Evolutionary conservation across 1,140 invertebrate genomes (phyloP).

Genomic region (Drosophila cardini): DNA sequence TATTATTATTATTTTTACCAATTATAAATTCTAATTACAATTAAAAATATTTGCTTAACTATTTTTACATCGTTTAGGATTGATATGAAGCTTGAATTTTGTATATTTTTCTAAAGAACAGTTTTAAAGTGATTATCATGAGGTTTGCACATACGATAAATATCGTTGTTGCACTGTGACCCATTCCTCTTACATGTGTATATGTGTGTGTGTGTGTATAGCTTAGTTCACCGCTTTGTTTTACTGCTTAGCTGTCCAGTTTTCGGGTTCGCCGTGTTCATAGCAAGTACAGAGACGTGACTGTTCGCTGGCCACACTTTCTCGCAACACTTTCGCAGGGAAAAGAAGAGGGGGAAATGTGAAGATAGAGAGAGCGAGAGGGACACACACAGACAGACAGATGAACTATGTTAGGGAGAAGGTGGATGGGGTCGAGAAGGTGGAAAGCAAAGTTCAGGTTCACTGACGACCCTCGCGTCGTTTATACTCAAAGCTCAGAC

Average conservation of each 20-base stretch:
- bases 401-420: background rate
- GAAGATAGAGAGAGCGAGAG: too few species aligned
- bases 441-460: slow-evolving; percentile 63
- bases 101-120: too few species aligned
- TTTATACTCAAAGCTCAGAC: slow-evolving; percentile 12
- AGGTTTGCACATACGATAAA: too few species aligned
- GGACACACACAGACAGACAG: slow-evolving; percentile 2
- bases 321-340: slow-evolving; percentile 56
- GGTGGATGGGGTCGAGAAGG: background rate
- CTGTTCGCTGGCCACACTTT: slow-evolving; percentile 68
- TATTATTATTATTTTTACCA: too few species aligned
- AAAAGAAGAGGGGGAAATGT: background rate
- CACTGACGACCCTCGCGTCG: slow-evolving; percentile 66
- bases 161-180: too few species aligned
- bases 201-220: slow-evolving; percentile 43
- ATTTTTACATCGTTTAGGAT: too few species aligned
- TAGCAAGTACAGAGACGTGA: slow-evolving; percentile 63
- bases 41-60: too few species aligned
- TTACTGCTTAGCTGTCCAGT: slow-evolving; percentile 74
- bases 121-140: too few species aligned
- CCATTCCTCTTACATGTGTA: background rate
- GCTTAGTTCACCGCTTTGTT: slow-evolving; percentile 74
- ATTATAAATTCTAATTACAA: too few species aligned
- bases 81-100: too few species aligned
- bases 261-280: slow-evolving; percentile 27